phyloP scores from a whole-genome alignment of 2,888 invertebrate genomes.

The Ormyrus labotus region DNA sequence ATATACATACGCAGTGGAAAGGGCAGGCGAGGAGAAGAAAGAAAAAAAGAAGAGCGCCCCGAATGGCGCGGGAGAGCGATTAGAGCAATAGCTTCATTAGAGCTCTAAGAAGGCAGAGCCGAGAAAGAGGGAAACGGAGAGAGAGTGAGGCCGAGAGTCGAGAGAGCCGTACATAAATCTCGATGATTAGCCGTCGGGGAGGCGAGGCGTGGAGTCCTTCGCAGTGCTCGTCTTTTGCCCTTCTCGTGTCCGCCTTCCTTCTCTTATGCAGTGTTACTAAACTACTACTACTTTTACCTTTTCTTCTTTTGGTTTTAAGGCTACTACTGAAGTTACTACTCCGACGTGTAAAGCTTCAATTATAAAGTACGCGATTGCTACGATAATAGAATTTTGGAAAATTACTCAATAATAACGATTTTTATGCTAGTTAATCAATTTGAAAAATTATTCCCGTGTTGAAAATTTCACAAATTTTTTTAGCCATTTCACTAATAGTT shows the following conservation, averaged over 20 bases:
- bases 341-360: too few relatives aligned
- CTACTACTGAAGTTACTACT: neutral
- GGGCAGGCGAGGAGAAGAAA: neutral
- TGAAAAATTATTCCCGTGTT: too few relatives aligned
- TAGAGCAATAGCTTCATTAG: conserved; percentile 53
- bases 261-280: neutral
- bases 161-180: conserved; percentile 43
- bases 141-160: neutral
- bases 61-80: conserved; percentile 29
- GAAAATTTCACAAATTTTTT: too few relatives aligned
- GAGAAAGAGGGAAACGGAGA: neutral
- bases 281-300: neutral
- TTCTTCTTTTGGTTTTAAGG: neutral
- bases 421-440: too few relatives aligned
- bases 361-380: too few relatives aligned
- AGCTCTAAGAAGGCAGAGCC: neutral
- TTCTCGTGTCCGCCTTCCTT: conserved; percentile 4
- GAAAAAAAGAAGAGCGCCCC: neutral
- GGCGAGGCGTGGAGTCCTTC: conserved; percentile 40
- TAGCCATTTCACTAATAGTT: too few relatives aligned
- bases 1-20: neutral
- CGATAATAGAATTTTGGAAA: too few relatives aligned
- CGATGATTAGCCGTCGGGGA: conserved; percentile 51
- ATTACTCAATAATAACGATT: too few relatives aligned
- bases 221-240: neutral